Evolutionary conservation across 2,113 vertebrate species (phyloP).

Genomic region (Platichthys flesus): DNA sequence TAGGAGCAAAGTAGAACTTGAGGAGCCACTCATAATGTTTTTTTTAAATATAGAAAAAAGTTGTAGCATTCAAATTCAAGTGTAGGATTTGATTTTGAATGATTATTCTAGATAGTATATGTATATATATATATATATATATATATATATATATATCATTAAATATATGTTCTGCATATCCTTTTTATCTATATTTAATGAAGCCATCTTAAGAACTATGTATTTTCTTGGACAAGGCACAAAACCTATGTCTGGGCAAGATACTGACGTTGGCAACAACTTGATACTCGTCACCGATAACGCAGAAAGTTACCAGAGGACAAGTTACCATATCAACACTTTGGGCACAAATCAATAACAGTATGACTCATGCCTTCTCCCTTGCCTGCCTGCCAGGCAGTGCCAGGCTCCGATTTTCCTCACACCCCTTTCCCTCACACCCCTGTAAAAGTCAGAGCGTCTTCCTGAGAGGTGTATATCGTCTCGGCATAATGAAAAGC

Average conservation of each 20-base stretch:
- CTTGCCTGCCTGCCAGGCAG: conserved; percentile 31
- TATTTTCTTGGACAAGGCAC: not conserved
- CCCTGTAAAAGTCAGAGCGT: conserved; percentile 50
- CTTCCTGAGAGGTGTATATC: conserved; percentile 71
- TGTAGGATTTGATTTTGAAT: not conserved
- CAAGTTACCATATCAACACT: conserved; percentile 32
- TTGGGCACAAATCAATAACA: conserved; percentile 33
- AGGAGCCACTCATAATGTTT: not conserved
- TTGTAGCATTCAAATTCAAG: too few species aligned
- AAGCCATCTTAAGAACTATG: not conserved
- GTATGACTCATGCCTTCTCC: conserved; percentile 28
- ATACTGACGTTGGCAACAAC: not conserved
- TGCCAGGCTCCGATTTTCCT: conserved; percentile 39
- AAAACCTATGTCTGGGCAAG: not conserved
- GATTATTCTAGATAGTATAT: not conserved
- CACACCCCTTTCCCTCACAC: conserved; percentile 39
- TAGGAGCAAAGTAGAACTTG: conserved; percentile 10
- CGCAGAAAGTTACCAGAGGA: conserved; percentile 18
- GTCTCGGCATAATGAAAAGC: conserved; percentile 79
- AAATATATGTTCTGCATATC: not conserved
- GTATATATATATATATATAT: not conserved
- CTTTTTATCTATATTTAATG: not conserved
- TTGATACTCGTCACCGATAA: conserved; percentile 8
- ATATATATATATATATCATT: not conserved
- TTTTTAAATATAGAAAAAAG: not conserved